Conservation (phyloP, 2,113 vertebrate species). For the Barnardius zonarius region DNA sequence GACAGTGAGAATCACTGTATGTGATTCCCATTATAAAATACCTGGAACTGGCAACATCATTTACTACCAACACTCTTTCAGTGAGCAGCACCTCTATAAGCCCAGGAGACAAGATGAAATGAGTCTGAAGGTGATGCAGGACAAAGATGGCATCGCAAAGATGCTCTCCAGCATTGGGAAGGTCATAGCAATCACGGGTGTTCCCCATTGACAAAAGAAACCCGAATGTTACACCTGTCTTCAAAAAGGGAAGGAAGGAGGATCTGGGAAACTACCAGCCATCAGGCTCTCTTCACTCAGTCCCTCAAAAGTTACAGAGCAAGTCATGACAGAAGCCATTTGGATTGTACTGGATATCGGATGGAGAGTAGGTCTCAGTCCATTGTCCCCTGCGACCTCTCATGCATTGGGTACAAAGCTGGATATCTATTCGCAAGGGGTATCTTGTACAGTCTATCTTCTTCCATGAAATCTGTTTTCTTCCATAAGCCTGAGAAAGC, state of each 20-base stretch:
- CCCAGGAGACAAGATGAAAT: background rate
- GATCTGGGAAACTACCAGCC: background rate
- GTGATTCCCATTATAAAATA: background rate
- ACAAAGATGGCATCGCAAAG: accelerated
- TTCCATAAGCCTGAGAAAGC: background rate
- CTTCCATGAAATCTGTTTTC: background rate
- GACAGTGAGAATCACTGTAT: background rate
- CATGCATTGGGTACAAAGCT: accelerated
- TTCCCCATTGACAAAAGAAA: background rate
- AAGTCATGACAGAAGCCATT: background rate
- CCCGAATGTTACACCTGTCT: background rate
- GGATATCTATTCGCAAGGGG: background rate
- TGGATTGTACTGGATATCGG: background rate
- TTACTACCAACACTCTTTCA: background rate
- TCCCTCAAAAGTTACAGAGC: background rate
- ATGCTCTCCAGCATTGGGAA: background rate
- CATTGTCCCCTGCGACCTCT: accelerated
- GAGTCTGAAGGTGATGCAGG: background rate
- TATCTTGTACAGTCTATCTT: background rate
- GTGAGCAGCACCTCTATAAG: background rate
- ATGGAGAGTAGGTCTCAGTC: background rate
- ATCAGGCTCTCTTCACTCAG: background rate
- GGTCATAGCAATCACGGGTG: background rate
- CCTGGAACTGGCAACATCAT: background rate
- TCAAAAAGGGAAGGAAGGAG: background rate